phyloP scores from a whole-genome alignment of 2,113 vertebrate genomes.

The Protobothrops mucrosquamatus region DNA sequence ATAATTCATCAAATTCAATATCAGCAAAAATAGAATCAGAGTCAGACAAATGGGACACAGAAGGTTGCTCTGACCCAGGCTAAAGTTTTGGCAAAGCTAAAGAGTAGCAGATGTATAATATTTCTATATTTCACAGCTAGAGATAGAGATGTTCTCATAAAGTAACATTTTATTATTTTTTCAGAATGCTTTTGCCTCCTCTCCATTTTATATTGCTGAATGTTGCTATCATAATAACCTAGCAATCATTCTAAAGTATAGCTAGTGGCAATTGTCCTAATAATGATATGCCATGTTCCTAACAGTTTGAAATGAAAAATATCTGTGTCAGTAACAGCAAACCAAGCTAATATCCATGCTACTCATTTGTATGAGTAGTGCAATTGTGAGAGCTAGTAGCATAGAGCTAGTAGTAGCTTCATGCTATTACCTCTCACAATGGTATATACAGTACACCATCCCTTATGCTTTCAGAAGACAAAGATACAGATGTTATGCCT shows the following conservation, averaged over 20 bases:
- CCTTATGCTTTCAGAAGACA: background rate
- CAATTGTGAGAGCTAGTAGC: background rate
- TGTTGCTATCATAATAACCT: background rate
- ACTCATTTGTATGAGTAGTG: background rate
- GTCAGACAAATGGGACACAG: background rate
- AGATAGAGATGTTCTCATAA: background rate
- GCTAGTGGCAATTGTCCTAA: background rate
- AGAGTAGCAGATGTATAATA: background rate
- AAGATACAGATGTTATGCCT: background rate
- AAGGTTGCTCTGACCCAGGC: rapidly evolving
- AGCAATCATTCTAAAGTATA: background rate
- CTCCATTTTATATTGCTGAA: background rate
- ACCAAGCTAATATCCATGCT: background rate
- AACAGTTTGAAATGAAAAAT: background rate
- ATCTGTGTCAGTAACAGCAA: background rate
- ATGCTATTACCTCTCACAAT: background rate
- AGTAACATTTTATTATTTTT: background rate
- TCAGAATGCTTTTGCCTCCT: background rate
- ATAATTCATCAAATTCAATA: background rate
- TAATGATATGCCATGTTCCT: background rate
- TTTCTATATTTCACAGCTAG: background rate
- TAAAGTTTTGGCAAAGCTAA: background rate
- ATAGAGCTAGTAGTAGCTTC: background rate
- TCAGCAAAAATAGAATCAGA: background rate
- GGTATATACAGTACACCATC: background rate